Evolutionary conservation across 92 coral and sea anemone species (phyloP), one percentile per base, ranked within the genome.

Genomic region (Palythoa caribaeorum): DNA sequence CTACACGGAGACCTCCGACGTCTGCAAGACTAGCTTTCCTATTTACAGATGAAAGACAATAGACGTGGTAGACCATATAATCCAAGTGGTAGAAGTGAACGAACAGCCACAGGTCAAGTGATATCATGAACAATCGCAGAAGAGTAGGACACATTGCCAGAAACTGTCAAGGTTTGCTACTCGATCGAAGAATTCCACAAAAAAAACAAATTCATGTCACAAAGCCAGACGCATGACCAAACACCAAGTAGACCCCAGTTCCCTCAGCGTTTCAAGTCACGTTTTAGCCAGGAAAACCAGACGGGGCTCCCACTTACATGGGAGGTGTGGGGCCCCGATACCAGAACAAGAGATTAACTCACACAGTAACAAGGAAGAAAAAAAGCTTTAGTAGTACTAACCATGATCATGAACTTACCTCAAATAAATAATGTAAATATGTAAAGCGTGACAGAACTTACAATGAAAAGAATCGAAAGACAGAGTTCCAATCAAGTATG

Each of bases 401-500:
- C 63, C 63, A 57, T 55, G 62, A 37, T 13, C 48, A 35, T 28
- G 51, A 71, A 71, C 76, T 35, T 35, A 48, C 13, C 17, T 9
- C 17, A 55, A 55, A 71, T 71, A 71, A 71, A 9, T 50, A 71
- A 71, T 71, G 76, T 36, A 71, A 71, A 71, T 71, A 71, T 71
- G 48, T 35, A 21, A 71, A 71, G 76, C 48, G 76, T 71, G 44
- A 71, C 13, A 71, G 51, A 35, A 9, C 36, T 71, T 15, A 71
- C 13, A 38, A 71, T 35, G 2, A 6, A 10, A 4, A 71, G 4
- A n/a, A n/a, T n/a, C n/a, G n/a, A 37, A 35, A 35, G 44, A 71
- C 36, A 71, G 13, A 9, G n/a, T 71, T 71, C 76, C 76, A 71
- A 10, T 71, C 44, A 71, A 71, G 76, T 50, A 71, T 35, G 76